Evolutionary conservation across 2,888 invertebrate species (phyloP).

Genomic region (Drosophila prostipennis): DNA sequence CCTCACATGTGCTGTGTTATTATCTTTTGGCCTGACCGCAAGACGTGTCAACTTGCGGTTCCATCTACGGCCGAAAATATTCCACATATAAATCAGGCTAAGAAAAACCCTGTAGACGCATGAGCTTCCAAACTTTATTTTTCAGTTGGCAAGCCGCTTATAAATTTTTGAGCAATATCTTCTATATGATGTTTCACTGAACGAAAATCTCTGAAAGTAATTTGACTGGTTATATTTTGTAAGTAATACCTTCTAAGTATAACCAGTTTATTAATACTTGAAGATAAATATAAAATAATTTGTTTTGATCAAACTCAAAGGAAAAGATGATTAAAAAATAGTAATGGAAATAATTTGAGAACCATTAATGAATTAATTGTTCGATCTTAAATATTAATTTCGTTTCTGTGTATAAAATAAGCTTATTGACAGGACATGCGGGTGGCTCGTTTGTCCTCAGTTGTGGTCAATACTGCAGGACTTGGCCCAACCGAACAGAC

Average conservation of each 20-base stretch:
- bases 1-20: constrained; percentile 52
- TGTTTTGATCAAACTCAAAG: no score
- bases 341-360: no score
- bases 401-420: constrained; percentile 41
- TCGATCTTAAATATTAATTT: neutral
- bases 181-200: neutral
- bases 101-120: constrained; percentile 56
- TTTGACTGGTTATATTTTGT: no score
- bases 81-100: constrained; percentile 61
- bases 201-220: neutral
- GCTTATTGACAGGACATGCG: constrained; percentile 64
- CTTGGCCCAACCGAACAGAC: constrained; percentile 3
- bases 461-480: constrained; percentile 54
- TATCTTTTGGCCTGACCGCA: constrained; percentile 73
- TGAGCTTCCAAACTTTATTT: constrained; percentile 33
- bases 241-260: no score
- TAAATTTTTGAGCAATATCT: constrained; percentile 50
- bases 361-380: no score
- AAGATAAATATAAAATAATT: no score
- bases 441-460: constrained; percentile 31
- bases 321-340: no score
- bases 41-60: constrained; percentile 68
- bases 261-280: no score
- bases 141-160: constrained; percentile 61
- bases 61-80: constrained; percentile 28